Evolutionary conservation across 2,888 invertebrate species (phyloP), one percentile per base, ranked within the genome.

Genomic region (Myathropa florea): DNA sequence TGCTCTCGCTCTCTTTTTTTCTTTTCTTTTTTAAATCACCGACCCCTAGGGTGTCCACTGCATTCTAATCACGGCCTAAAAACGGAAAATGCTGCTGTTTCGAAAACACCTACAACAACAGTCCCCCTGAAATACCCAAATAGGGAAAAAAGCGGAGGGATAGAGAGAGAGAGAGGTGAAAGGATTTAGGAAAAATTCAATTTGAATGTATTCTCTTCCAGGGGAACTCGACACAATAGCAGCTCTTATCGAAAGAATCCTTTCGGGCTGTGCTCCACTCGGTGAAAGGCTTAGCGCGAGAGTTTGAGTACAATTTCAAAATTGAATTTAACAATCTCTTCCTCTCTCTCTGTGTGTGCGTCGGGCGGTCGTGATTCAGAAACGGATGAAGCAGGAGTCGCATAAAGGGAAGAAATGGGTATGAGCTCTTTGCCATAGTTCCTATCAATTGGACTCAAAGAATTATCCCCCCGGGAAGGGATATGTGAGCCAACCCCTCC

Each of bases 371-470:
- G 7, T 46, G 18, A 24, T 57, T 53, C 36, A 28, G 12, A 24
- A 71, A 67, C n/a, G 61, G 53, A 55, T 26, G 46, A 33, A 33
- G 63, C 30, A 59, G 26, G 53, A 14, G 30, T 6, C n/a, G 61
- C 39, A 21, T 10, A 30, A 53, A 57, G 18, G 24, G 28, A 55
- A 53, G 21, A 23, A 57, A 59, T 59, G 39, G 46, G 18, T 4
- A 24, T 14, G 60, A 61, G 9, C 53, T 59, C 59, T 67, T 12
- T 57, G 21, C 63, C 70, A 46, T 59, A 78, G 59, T 53, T 39
- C 24, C 77, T 77, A 85, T 85, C 85, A 81, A 85, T 85, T 81
- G 85, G 77, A 81, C 81, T 85, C 81, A 85, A 73, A 85, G 81
- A 85, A 73, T 81, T 73, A 77, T 78, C 73, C 85, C 70, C 60